Evolutionary conservation across 2,888 invertebrate species (phyloP).

Genomic region (Tillus elongatus): DNA sequence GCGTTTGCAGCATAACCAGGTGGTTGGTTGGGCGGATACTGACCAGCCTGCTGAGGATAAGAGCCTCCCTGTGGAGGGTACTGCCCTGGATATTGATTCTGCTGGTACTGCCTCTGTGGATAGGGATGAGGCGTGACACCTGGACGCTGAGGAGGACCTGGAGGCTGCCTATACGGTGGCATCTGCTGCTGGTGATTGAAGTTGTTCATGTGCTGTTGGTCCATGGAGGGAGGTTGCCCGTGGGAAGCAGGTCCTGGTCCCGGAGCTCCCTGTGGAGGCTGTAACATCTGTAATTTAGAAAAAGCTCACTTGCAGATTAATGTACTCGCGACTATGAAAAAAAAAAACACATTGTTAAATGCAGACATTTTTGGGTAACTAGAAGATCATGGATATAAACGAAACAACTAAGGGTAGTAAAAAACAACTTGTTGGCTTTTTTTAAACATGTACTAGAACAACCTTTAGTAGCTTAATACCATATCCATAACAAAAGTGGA

Average conservation of each 20-base stretch:
- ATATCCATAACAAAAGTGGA: no score
- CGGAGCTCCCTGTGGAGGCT: conserved; percentile 38
- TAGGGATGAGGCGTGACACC: conserved; percentile 54
- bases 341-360: no score
- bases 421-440: no score
- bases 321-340: no score
- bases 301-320: no score
- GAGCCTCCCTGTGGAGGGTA: conserved; percentile 62
- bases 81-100: conserved; percentile 54
- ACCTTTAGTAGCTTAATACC: no score
- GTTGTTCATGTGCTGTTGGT: conserved; percentile 41
- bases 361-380: no score
- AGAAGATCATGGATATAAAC: no score
- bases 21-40: conserved; percentile 58
- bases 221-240: conserved; percentile 35
- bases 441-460: no score
- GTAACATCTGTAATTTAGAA: conserved; percentile 19
- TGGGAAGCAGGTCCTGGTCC: no score
- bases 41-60: conserved; percentile 58
- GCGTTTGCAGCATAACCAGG: conserved; percentile 54
- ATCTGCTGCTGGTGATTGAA: conserved; percentile 42
- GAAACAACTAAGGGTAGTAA: no score
- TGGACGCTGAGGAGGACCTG: conserved; percentile 48
- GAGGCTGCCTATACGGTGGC: conserved; percentile 31
- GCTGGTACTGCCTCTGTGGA: conserved; percentile 58